Percentiles rank a stretch among this genome's conserved stretches.
Evolutionary conservation across 2,797 vertebrate genomes (phyloP).

Genomic region (Ceryle rudis): DNA sequence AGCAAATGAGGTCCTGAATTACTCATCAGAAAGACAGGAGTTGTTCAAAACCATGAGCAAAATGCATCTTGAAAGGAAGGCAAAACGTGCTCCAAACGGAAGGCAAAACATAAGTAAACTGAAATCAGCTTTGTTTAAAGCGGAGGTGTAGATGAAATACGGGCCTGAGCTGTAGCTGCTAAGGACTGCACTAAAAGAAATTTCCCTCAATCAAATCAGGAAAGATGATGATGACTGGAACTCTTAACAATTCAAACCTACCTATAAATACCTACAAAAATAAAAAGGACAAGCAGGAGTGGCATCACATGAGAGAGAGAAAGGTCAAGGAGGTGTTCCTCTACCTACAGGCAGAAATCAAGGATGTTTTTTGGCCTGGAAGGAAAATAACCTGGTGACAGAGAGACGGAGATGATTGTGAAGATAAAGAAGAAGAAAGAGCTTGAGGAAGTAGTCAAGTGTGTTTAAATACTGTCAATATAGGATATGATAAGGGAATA

Average conservation of each 20-base stretch:
- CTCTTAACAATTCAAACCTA: not conserved
- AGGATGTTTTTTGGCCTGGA: not conserved
- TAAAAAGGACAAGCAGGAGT: not conserved
- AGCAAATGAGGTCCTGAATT: not conserved
- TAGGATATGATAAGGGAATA: not conserved
- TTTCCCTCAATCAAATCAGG: not conserved
- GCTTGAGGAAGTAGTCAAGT: not conserved
- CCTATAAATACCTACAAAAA: not conserved
- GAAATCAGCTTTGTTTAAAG: not conserved
- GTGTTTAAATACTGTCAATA: not conserved
- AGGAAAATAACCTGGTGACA: slow-evolving; percentile 29
- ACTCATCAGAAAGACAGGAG: not conserved
- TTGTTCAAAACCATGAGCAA: not conserved
- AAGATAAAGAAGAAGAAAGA: not conserved
- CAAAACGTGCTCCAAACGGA: not conserved
- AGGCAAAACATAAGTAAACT: not conserved
- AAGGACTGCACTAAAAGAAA: not conserved
- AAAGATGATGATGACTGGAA: not conserved
- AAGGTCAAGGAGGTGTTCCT: slow-evolving; percentile 21
- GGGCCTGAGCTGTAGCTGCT: not conserved
- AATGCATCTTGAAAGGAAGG: not conserved
- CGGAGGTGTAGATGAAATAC: not conserved
- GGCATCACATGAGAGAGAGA: not conserved
- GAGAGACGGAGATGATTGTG: not conserved
- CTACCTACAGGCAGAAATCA: not conserved